These are phyloP conservation scores for Physocephala rufipes DNA, from an alignment of 2,888 invertebrate species.

Conservation along the genomic window DNA sequence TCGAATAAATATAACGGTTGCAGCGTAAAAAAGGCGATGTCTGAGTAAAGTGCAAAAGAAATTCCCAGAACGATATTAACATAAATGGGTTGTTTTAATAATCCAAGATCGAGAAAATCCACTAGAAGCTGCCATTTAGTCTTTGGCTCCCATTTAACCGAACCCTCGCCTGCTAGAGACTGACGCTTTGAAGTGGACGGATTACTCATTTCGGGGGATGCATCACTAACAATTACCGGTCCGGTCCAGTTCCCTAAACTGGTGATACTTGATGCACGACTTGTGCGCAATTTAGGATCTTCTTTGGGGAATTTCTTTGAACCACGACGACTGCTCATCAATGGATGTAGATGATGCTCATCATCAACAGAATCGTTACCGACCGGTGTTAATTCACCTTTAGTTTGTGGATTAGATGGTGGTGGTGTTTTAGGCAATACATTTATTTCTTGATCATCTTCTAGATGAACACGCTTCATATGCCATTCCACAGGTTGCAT, in stretches of 20 bases:
- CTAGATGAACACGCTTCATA: slow-evolving; percentile 66
- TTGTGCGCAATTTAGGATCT: slow-evolving; percentile 44
- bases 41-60: slow-evolving; percentile 74
- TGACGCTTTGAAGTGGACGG: slow-evolving; percentile 50
- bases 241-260: slow-evolving; percentile 65
- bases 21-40: slow-evolving; percentile 75
- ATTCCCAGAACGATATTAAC: slow-evolving; percentile 77
- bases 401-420: no score
- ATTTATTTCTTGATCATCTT: slow-evolving; percentile 53
- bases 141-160: not conserved
- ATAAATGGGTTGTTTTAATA: slow-evolving; percentile 73
- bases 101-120: slow-evolving; percentile 71
- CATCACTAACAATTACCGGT: slow-evolving; percentile 58
- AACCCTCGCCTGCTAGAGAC: slow-evolving; percentile 39
- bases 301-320: slow-evolving; percentile 46
- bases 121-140: slow-evolving; percentile 67
- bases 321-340: slow-evolving; percentile 35
- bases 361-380: slow-evolving; percentile 16
- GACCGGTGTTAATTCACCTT: not conserved
- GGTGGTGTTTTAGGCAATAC: not conserved
- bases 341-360: slow-evolving; percentile 39
- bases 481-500: slow-evolving; percentile 83
- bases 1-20: slow-evolving; percentile 70
- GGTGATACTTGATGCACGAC: slow-evolving; percentile 60
- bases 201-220: slow-evolving; percentile 55